Percentiles rank a stretch among this genome's conserved stretches.
Conservation (phyloP, 92 coral and sea anemone species). For the Phymanthus crucifer region DNA sequence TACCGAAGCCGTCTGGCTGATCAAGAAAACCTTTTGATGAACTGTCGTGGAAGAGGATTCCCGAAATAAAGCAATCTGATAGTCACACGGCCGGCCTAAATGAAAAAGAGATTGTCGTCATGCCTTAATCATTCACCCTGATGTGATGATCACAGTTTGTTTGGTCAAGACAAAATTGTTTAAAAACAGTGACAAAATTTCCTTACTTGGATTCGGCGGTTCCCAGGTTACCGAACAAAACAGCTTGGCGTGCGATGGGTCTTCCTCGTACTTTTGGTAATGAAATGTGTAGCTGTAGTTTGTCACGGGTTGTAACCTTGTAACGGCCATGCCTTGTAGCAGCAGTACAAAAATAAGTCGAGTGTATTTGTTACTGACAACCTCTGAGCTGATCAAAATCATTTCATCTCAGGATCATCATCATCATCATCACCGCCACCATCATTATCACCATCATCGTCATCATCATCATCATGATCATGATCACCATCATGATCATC, state of each 20-base stretch:
- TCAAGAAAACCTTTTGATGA: neutral
- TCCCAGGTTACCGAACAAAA: constrained; percentile 10
- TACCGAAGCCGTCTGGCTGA: neutral
- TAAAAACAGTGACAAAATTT: no score
- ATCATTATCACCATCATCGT: no score
- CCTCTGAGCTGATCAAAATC: no score
- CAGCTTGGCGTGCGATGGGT: neutral
- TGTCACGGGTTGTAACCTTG: neutral
- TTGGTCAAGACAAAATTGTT: neutral
- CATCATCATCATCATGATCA: no score
- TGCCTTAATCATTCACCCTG: neutral
- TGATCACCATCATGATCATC: no score
- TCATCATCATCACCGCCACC: no score
- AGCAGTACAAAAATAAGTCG: neutral
- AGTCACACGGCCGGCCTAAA: constrained; percentile 48
- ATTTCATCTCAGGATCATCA: no score
- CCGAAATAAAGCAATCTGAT: constrained; percentile 7
- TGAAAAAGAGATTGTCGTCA: neutral
- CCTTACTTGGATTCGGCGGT: constrained; percentile 37
- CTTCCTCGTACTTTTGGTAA: neutral
- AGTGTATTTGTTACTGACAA: neutral
- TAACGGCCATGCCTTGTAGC: neutral
- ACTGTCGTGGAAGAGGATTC: neutral
- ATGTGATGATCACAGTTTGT: neutral
- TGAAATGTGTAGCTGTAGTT: constrained; percentile 1